A percentile compares a stretch with the other conserved stretches of the same genome.
Conservation (phyloP, 2,888 invertebrate genomes). For the Metacarcinus magister region DNA sequence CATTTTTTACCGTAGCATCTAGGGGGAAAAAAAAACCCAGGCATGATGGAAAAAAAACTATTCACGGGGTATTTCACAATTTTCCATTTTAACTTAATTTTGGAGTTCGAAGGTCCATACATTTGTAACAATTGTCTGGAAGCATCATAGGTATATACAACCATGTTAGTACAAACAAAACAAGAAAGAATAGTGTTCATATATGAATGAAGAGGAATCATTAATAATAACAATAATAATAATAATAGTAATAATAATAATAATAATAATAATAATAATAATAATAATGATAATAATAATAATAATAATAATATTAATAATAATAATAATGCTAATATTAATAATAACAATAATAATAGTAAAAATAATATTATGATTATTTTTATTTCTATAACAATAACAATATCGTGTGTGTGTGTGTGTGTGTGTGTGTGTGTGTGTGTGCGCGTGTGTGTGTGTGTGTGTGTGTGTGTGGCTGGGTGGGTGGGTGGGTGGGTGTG, state of each 20-base stretch:
- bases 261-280: neutral
- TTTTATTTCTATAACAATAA: neutral
- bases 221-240: neutral
- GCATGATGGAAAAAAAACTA: neutral
- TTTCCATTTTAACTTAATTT: neutral
- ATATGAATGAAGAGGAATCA: no score
- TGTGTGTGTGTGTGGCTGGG: neutral
- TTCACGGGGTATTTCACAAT: neutral
- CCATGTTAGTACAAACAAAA: no score
- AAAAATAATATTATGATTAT: no score
- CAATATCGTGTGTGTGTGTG: neutral
- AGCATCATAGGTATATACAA: no score
- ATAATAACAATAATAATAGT: neutral
- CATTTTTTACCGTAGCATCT: neutral
- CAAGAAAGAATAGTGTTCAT: no score
- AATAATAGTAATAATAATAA: neutral
- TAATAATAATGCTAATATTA: neutral
- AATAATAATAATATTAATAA: neutral
- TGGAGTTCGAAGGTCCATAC: no score
- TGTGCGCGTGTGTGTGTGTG: neutral
- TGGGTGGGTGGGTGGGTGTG: neutral
- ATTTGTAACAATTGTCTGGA: no score
- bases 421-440: constrained; percentile 10
- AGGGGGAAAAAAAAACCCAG: neutral
- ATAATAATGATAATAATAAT: neutral